Evolutionary conservation across 2,113 vertebrate species (phyloP).

Genomic region (Lontra canadensis): DNA sequence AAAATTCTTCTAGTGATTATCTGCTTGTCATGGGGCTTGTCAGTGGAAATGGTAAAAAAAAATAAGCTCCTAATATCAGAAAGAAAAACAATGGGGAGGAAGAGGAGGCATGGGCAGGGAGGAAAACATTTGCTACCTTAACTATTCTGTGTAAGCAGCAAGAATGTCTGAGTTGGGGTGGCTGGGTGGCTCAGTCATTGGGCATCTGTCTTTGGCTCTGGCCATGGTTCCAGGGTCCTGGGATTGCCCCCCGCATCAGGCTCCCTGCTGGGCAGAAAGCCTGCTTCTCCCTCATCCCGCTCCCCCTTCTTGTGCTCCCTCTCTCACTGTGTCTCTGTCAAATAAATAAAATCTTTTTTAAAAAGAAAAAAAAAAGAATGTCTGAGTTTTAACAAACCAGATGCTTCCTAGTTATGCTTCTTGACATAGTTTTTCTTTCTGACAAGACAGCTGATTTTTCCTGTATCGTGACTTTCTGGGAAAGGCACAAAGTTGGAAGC

Average conservation of each 20-base stretch:
- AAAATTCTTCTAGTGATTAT: conserved; percentile 38
- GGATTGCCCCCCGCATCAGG: accelerated
- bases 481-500: not conserved
- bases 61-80: not conserved
- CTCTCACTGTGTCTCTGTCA: too few species aligned
- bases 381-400: conserved; percentile 60
- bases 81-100: not conserved
- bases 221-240: too few species aligned
- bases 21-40: conserved; percentile 43
- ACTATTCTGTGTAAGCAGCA: conserved; percentile 52
- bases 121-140: not conserved
- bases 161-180: conserved; percentile 43
- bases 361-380: conserved; percentile 28
- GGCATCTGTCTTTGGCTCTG: too few species aligned
- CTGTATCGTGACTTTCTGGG: not conserved
- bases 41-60: not conserved
- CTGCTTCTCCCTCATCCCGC: too few species aligned
- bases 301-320: too few species aligned
- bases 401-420: conserved; percentile 55
- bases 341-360: too few species aligned
- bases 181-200: too few species aligned
- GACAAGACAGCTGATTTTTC: not conserved
- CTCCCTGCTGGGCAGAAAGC: too few species aligned
- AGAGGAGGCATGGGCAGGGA: not conserved
- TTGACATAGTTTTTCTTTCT: not conserved